These are phyloP conservation scores for Leuciscus idus DNA, from an alignment of 2,113 vertebrate genomes.

Conservation along the genomic window DNA sequence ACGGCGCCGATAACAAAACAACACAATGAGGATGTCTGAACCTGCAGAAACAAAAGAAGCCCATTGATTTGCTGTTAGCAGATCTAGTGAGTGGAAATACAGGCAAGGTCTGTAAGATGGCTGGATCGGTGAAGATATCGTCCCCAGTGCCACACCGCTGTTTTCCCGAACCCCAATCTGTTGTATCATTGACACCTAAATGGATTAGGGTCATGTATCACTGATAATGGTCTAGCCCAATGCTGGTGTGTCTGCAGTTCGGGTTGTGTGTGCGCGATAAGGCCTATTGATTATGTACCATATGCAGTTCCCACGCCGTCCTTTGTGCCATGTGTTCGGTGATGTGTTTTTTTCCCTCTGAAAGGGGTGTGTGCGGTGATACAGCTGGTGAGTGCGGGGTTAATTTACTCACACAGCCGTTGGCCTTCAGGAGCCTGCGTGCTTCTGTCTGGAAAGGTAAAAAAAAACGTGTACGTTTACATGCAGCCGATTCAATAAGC, in stretches of 20 bases:
- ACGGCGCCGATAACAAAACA: slow-evolving; percentile 35
- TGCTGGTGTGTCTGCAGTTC: slow-evolving; percentile 55
- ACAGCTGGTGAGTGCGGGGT: slow-evolving; percentile 57
- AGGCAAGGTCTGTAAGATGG: slow-evolving; percentile 43
- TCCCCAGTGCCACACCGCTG: slow-evolving; percentile 41
- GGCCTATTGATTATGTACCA: slow-evolving; percentile 70
- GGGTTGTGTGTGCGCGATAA: slow-evolving; percentile 65
- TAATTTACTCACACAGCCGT: slow-evolving; percentile 49
- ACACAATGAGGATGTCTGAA: slow-evolving; percentile 54
- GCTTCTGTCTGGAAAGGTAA: slow-evolving; percentile 30
- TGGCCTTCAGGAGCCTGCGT: not conserved
- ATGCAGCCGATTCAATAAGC: not conserved
- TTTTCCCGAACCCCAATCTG: slow-evolving; percentile 51
- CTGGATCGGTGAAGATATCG: slow-evolving; percentile 57
- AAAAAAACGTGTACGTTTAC: not conserved
- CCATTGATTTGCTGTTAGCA: slow-evolving; percentile 60
- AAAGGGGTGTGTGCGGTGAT: slow-evolving; percentile 42
- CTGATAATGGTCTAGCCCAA: slow-evolving; percentile 60
- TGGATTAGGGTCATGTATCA: slow-evolving; percentile 72
- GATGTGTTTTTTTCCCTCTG: slow-evolving; percentile 33
- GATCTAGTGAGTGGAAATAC: slow-evolving; percentile 49
- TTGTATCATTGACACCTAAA: slow-evolving; percentile 66
- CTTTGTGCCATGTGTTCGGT: slow-evolving; percentile 51
- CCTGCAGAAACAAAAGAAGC: slow-evolving; percentile 53
- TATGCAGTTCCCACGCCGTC: slow-evolving; percentile 59